Base-by-base conservation (phyloP, 1,140 invertebrate species). In the Batillaria attramentaria region DNA sequence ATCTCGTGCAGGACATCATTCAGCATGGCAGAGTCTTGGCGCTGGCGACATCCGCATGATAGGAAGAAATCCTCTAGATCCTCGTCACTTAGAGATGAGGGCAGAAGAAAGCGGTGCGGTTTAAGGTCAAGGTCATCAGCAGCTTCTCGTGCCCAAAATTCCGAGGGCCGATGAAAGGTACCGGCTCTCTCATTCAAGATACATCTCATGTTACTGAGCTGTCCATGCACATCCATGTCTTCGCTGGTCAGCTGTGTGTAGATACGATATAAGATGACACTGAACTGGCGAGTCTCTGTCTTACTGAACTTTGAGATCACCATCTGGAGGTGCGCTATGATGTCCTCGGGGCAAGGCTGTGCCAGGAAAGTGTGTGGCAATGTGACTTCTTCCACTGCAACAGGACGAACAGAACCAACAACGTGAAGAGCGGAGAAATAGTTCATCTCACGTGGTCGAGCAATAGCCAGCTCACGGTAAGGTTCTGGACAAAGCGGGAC, bases 81-180 rank as follows among this genome's bases (percentile, higher is more conserved):
- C 39, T 43, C 80, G n/a, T 69, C 46, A 24, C 41, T 31, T 60
- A 85, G 35, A 50, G 72, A 46, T 18, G 16, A 20, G 69, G 82
- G 80, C 33, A 85, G 62, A 1, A 41, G 46, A 65, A 77, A 82
- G 31, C 83, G 42, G 62, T 84, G 79, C 24, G 84, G 84, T 28
- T 42, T 42, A 10, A 85, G 42, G 50, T 76, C n/a, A 42, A 79
- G 60, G 57, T 72, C 82, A 31, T 39, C 33, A 10, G 41, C 33
- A 42, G 43, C 68, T 20, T 70, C 39, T 42, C 50, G 2, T 31
- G 33, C 68, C 68, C 68, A 70, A 42, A 70, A 46, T 31, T 70
- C 20, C 28, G 24, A 5, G 13, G 68, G 37, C 28, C 1, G 41
- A 39, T 42, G 28, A 42, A 70, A 70, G 33, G n/a, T n/a, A n/a